Percentiles rank a stretch among this genome's conserved stretches.
These are phyloP conservation scores for Mastacembelus armatus DNA, from an alignment of 2,797 vertebrate genomes.

Conservation along the genomic window DNA sequence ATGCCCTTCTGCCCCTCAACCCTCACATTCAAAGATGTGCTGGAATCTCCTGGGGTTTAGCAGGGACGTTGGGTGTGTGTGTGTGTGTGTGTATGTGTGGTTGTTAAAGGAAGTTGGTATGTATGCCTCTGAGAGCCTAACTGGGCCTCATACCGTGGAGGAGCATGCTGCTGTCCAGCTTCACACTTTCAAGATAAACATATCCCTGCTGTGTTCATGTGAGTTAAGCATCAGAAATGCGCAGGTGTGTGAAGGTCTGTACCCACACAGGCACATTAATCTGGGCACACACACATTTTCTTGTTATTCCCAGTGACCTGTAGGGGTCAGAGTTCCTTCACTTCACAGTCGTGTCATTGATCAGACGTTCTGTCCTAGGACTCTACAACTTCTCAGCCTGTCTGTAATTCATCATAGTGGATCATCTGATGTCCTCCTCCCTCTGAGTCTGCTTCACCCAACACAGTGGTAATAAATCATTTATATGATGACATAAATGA, in stretches of 20 bases:
- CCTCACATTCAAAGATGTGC: constrained; percentile 60
- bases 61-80: background rate
- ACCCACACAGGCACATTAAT: constrained; percentile 9
- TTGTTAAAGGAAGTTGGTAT: constrained; percentile 17
- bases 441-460: constrained; percentile 35
- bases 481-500: constrained; percentile 66
- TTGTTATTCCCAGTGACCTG: constrained; percentile 62
- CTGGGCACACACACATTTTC: constrained; percentile 7
- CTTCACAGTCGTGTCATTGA: constrained; percentile 45
- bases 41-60: constrained; percentile 50
- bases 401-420: constrained; percentile 35
- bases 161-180: constrained; percentile 32
- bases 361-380: constrained; percentile 9
- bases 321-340: constrained; percentile 75
- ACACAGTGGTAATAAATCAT: constrained; percentile 64
- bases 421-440: constrained; percentile 43
- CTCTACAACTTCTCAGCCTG: constrained; percentile 25
- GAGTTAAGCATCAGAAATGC: constrained; percentile 42
- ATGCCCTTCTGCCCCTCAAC: constrained; percentile 54
- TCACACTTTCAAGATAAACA: constrained; percentile 44
- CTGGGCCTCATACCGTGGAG: constrained; percentile 23
- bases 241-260: constrained; percentile 2
- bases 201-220: constrained; percentile 27
- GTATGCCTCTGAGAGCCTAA: constrained; percentile 22
- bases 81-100: constrained; percentile 6